phyloP scores from a whole-genome alignment of 1,140 invertebrate genomes.

The Cydia amplana region DNA sequence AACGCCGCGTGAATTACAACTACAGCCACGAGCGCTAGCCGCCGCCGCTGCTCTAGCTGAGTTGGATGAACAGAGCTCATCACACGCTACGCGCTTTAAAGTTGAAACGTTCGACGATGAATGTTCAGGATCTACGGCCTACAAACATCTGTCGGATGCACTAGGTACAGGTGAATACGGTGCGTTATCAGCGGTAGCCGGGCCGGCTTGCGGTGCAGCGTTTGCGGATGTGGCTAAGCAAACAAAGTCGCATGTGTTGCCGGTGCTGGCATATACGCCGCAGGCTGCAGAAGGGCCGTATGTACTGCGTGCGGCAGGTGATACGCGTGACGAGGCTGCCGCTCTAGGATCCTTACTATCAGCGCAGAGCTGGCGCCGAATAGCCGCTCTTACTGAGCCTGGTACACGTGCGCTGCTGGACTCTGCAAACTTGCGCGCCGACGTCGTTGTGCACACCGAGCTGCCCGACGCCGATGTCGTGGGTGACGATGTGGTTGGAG shows the following conservation, averaged over 20 bases:
- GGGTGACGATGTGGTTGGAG: not conserved
- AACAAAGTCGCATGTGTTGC: conserved; percentile 49
- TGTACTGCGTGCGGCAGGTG: conserved; percentile 51
- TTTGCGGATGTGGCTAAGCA: conserved; percentile 60
- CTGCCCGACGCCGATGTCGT: conserved; percentile 46
- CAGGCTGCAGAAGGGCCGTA: conserved; percentile 42
- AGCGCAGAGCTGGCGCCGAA: conserved; percentile 52
- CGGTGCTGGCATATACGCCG: conserved; percentile 59
- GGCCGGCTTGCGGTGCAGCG: conserved; percentile 62
- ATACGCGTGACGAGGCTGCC: conserved; percentile 43
- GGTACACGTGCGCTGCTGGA: conserved; percentile 52
- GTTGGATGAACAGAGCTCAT: conserved; percentile 35
- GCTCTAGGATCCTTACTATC: conserved; percentile 38
- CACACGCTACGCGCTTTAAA: conserved; percentile 42
- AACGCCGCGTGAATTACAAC: conserved; percentile 44
- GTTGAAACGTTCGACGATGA: conserved; percentile 57
- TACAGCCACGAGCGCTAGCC: conserved; percentile 43
- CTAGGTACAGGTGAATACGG: conserved; percentile 55
- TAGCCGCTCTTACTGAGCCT: conserved; percentile 54
- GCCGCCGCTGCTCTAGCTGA: conserved; percentile 51
- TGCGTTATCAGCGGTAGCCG: conserved; percentile 57
- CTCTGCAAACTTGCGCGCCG: conserved; percentile 44
- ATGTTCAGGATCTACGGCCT: conserved; percentile 53
- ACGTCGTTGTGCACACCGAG: conserved; percentile 52
- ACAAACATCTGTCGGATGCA: conserved; percentile 57